Evolutionary conservation across 2,797 vertebrate genomes (phyloP).

Genomic region (Cossypha dichroa): DNA sequence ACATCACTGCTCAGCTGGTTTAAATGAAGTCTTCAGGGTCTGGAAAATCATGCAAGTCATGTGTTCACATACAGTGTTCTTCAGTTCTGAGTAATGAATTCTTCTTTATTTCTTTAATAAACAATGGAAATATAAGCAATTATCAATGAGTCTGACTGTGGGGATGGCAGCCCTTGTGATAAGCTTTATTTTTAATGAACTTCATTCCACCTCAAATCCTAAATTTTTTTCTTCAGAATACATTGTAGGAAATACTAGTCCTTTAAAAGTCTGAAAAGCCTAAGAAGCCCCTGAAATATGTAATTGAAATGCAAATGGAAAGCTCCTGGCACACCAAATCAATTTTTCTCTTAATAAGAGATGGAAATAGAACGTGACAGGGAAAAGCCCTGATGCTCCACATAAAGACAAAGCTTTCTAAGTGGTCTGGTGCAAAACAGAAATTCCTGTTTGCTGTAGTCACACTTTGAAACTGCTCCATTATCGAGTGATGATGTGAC

Average conservation of each 20-base stretch:
- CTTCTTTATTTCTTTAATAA: neutral
- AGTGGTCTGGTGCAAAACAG: neutral
- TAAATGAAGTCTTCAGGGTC: neutral
- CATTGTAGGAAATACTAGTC: neutral
- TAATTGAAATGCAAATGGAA: conserved; percentile 50
- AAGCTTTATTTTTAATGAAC: neutral
- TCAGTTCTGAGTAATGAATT: neutral
- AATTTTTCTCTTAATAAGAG: conserved; percentile 33
- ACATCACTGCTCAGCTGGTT: neutral
- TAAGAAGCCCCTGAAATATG: neutral
- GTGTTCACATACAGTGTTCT: neutral
- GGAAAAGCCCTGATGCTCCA: neutral
- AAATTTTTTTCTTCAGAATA: neutral
- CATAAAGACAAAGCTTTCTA: neutral
- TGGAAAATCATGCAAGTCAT: neutral
- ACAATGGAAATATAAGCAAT: neutral
- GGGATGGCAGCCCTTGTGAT: neutral
- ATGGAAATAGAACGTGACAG: neutral
- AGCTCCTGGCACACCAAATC: conserved; percentile 15
- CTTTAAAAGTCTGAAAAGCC: conserved; percentile 4
- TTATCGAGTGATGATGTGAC: neutral
- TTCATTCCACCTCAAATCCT: neutral
- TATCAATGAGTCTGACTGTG: neutral
- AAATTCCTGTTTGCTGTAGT: neutral
- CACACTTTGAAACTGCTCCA: neutral